These are phyloP conservation scores for Escarpia spicata DNA, from an alignment of 2,888 invertebrate genomes.

Conservation along the genomic window DNA sequence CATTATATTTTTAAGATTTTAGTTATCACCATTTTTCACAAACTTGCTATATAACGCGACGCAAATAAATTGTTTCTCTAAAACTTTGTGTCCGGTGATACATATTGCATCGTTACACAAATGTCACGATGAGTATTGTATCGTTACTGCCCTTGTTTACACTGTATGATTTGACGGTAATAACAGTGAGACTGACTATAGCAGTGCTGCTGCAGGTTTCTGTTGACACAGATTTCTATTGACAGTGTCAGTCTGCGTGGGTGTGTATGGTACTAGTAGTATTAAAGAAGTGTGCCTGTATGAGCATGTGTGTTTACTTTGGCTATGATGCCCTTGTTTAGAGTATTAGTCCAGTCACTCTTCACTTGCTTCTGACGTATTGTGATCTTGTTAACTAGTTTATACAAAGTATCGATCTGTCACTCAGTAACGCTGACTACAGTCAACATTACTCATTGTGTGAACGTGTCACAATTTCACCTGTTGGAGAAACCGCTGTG, in stretches of 20 bases:
- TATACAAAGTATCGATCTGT: background rate
- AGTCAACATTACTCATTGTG: background rate
- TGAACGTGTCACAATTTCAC: background rate
- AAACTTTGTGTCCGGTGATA: too few species aligned
- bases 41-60: too few species aligned
- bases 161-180: background rate
- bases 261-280: background rate
- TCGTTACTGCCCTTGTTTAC: too few species aligned
- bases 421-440: background rate
- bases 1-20: too few species aligned
- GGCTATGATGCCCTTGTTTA: background rate
- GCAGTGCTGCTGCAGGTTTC: background rate
- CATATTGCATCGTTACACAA: too few species aligned
- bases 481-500: background rate
- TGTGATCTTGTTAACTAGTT: background rate
- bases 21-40: too few species aligned
- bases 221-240: too few species aligned
- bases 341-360: background rate
- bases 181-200: background rate
- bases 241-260: too few species aligned
- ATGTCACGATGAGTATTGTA: too few species aligned
- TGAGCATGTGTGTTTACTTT: background rate
- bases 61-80: too few species aligned
- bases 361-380: background rate
- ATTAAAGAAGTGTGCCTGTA: background rate